phyloP scores from a whole-genome alignment of 1,140 invertebrate species.

The Helicoverpa zea region DNA sequence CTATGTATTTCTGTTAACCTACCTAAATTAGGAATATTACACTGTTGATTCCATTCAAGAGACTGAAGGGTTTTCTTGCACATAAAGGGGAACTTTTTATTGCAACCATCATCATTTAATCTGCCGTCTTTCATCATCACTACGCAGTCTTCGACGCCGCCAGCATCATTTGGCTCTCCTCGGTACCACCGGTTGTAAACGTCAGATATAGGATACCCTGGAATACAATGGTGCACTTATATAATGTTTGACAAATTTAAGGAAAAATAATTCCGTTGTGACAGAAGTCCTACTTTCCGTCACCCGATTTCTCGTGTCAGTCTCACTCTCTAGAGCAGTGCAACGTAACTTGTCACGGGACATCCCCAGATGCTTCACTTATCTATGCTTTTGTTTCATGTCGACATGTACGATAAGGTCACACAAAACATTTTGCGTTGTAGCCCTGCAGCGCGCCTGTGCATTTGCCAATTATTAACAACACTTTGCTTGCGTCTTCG shows the following conservation, averaged over 20 bases:
- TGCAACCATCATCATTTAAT: conserved; percentile 71
- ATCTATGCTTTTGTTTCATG: too few species aligned
- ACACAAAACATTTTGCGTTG: too few species aligned
- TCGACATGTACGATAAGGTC: too few species aligned
- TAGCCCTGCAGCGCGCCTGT: too few species aligned
- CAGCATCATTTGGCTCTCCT: conserved; percentile 73
- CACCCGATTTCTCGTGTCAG: too few species aligned
- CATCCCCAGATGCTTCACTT: too few species aligned
- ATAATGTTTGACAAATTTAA: too few species aligned
- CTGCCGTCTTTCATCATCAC: conserved; percentile 60
- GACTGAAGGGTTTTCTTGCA: conserved; percentile 73
- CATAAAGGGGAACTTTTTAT: conserved; percentile 66
- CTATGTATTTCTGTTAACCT: conserved; percentile 31
- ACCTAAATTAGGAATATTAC: conserved; percentile 74
- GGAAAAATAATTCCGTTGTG: not conserved
- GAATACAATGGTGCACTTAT: not conserved
- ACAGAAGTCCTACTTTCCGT: too few species aligned
- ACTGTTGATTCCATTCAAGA: conserved; percentile 72
- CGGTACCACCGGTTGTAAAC: conserved; percentile 71
- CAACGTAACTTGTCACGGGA: too few species aligned
- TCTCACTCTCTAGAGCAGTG: not conserved
- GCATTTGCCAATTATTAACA: too few species aligned
- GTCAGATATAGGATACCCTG: conserved; percentile 67
- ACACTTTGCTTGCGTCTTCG: too few species aligned
- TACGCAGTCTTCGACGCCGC: conserved; percentile 70